These are phyloP conservation scores for Seriola quinqueradiata DNA, from an alignment of 2,113 vertebrate species.

Conservation along the genomic window DNA sequence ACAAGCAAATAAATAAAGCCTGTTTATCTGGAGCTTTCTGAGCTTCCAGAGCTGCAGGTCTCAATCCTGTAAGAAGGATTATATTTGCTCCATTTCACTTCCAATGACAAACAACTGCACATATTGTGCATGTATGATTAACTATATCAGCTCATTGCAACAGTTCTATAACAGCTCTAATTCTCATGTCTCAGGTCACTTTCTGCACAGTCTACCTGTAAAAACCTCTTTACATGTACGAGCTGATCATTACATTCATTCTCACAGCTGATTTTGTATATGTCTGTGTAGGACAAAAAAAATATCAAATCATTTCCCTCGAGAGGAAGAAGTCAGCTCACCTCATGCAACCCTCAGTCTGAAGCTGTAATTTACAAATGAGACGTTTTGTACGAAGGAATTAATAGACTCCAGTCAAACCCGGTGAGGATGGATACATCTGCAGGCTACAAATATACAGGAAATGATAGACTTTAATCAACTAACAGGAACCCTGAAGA, in stretches of 20 bases:
- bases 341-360: slow-evolving; percentile 66
- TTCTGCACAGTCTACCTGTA: background rate
- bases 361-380: slow-evolving; percentile 58
- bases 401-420: slow-evolving; percentile 78
- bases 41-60: slow-evolving; percentile 33
- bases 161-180: background rate
- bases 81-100: slow-evolving; percentile 28
- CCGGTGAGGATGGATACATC: slow-evolving; percentile 57
- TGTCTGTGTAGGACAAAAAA: background rate
- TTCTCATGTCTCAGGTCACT: background rate
- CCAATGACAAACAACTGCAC: slow-evolving; percentile 39
- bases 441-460: slow-evolving; percentile 48
- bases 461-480: slow-evolving; percentile 54
- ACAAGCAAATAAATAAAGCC: slow-evolving; percentile 53
- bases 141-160: slow-evolving; percentile 8
- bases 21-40: slow-evolving; percentile 49
- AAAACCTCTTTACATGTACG: background rate
- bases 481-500: slow-evolving; percentile 44
- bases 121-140: slow-evolving; percentile 31
- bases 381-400: slow-evolving; percentile 55
- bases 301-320: slow-evolving; percentile 34
- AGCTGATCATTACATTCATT: too few species aligned
- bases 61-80: slow-evolving; percentile 58
- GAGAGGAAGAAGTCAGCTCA: slow-evolving; percentile 54
- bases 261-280: background rate